Percentiles rank a stretch among this genome's conserved stretches.
These are phyloP conservation scores for Spermophilus dauricus DNA, from an alignment of 2,113 vertebrate genomes.

Conservation along the genomic window DNA sequence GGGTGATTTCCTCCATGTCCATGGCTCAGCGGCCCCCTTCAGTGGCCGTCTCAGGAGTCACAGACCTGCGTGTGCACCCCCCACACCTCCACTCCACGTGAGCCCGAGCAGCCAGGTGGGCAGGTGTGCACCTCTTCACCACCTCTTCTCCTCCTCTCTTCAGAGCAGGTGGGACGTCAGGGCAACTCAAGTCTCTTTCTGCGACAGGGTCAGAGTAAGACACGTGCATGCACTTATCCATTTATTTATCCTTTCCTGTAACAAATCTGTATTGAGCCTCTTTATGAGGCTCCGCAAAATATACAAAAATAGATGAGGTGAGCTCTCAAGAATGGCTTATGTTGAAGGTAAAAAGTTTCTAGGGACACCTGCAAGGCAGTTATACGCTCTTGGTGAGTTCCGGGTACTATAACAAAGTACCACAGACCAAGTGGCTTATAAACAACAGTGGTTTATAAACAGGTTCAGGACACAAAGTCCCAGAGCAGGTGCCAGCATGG, in stretches of 20 bases:
- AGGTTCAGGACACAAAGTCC: not conserved
- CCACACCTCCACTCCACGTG: accelerated
- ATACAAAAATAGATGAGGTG: not conserved
- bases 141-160: not conserved
- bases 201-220: not conserved
- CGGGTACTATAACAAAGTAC: not conserved
- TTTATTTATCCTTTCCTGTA: not conserved
- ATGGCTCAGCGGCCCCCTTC: not conserved
- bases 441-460: not conserved
- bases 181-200: not conserved
- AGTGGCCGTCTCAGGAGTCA: accelerated
- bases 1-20: accelerated
- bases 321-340: not conserved
- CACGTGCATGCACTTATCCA: not conserved
- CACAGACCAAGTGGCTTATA: not conserved
- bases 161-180: not conserved
- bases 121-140: not conserved
- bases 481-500: too few species aligned
- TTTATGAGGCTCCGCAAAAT: not conserved
- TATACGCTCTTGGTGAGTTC: accelerated
- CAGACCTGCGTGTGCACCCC: not conserved
- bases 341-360: too few species aligned
- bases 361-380: accelerated
- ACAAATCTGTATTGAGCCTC: not conserved
- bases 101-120: not conserved